Evolutionary conservation across 2,888 invertebrate species (phyloP), one percentile per base, ranked within the genome.

Genomic region (Amphipoea oculea): DNA sequence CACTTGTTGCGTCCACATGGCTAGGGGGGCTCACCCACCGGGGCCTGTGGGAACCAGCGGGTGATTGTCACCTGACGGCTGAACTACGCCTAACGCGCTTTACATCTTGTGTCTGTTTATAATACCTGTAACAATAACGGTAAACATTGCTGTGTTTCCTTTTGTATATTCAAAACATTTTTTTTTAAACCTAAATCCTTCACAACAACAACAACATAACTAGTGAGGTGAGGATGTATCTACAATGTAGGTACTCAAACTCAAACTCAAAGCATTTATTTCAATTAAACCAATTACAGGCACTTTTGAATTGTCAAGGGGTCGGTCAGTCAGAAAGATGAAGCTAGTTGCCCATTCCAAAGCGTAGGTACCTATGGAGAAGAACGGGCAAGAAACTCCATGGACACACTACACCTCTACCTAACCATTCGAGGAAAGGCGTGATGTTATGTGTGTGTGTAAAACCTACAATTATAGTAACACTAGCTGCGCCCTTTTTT

Each of bases 1-100:
- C 93, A 96, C 96, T 96, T 96, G 96, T 96, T 96, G 96, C 95
- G 91, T 92, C 94, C 94, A 95, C 95, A 94, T 95, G 95, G 92
- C 90, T 51, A 29, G 73, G 87, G 86, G 84, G 88, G 84, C 84
- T 79, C 54, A 40, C 72, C 74, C 79, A 66, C 79, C 51, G 54
- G 54, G 54, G 29, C 67, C 65, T 48, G 83, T 82, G 81, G 83
- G 89, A 92, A 79, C 87, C 86, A 81, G 83, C 89, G 85, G 88
- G 86, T 89, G 86, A 84, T 88, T 82, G 89, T 91, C 93, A 94
- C 92, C 92, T 94, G 92, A 89, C 90, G 80, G 82, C 82, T 84
- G 76, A 87, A 86, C 63, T 81, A 78, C 81, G 82, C 74, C 77
- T 73, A 74, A 86, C 86, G 57, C 45, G 76, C 83, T 86, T 85